Conservation (phyloP, 2,797 vertebrate genomes). For the Fistularia commersonii region DNA sequence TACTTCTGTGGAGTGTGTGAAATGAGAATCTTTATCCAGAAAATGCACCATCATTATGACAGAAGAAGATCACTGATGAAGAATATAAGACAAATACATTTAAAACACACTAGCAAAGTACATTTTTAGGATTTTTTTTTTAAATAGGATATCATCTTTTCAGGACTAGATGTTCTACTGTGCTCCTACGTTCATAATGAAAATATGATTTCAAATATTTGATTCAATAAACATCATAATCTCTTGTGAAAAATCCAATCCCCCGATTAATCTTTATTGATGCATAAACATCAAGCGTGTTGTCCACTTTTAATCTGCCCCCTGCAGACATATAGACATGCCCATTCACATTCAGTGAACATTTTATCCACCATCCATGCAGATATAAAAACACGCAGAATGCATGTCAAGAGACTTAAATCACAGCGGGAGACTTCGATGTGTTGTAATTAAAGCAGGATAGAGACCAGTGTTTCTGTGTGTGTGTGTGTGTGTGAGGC, state of each 20-base stretch:
- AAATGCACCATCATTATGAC: not conserved
- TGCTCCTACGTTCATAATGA: too few relatives aligned
- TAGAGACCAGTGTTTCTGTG: slow-evolving; percentile 4
- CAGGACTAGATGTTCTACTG: too few relatives aligned
- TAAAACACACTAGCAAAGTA: too few relatives aligned
- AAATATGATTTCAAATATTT: too few relatives aligned
- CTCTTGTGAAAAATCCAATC: slow-evolving; percentile 45
- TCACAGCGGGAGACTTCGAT: slow-evolving; percentile 9
- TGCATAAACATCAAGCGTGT: slow-evolving; percentile 35
- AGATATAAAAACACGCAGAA: slow-evolving; percentile 41
- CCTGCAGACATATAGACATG: slow-evolving; percentile 29
- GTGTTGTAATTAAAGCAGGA: slow-evolving; percentile 27
- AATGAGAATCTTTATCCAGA: slow-evolving; percentile 8
- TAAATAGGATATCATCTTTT: too few relatives aligned
- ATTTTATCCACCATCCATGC: slow-evolving; percentile 46
- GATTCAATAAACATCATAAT: slow-evolving; percentile 29
- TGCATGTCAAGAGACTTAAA: slow-evolving; percentile 15
- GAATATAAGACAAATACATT: too few relatives aligned
- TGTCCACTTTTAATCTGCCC: slow-evolving; percentile 37
- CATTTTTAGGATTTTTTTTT: too few relatives aligned
- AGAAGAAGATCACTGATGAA: too few relatives aligned
- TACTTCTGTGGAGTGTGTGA: not conserved
- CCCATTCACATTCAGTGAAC: slow-evolving; percentile 49
- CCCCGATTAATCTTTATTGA: slow-evolving; percentile 46
- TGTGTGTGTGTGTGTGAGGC: slow-evolving; percentile 10